Evolutionary conservation across 2,888 invertebrate species (phyloP), one percentile per base, ranked within the genome.

Genomic region (Petrophora chlorosata): DNA sequence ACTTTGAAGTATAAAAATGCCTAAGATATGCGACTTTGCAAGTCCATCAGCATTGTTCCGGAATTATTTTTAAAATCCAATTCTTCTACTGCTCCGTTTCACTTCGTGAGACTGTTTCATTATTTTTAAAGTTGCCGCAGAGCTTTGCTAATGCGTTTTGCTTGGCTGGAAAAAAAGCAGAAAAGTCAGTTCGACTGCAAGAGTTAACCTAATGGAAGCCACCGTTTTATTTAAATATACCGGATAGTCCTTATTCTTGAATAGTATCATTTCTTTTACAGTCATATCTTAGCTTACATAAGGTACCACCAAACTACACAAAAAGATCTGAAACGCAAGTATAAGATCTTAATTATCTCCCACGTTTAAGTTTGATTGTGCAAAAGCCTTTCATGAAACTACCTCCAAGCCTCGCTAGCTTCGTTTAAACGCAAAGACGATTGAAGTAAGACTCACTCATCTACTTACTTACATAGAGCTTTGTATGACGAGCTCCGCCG

Each of bases 1-100:
- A 81, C 74, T 82, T 82, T 67, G 61, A 61, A 64, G 62, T 71
- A 72, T 70, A 81, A 82, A 82, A 80, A 77, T 67, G 53, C 44
- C 48, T 32, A 61, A 68, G 67, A 72, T 74, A 75, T 69, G 65
- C 67, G 43, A 50, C 43, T 72, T 70, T 54, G 59, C 66, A 73
- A 77, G 76, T 76, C 76, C 69, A 65, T 64, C 56, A 61, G 63
- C 73, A 44, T 40, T 50, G 39, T 50, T 44, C 43, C 17, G 29
- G 43, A 34, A 50, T 44, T 50, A 50, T 50, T 26, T 50, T 50
- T 44, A 35, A 43, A 50, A 50, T 50, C 43, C 49, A 44, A 35
- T 50, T 50, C 34, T 44, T 39, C 12, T 34, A 23, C 23, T 33
- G 38, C 26, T 25, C 19, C 39, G 36, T 42, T 33, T 26, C 23